Evolutionary conservation across 2,888 invertebrate genomes (phyloP).

Genomic region (Neoaliturus tenellus): DNA sequence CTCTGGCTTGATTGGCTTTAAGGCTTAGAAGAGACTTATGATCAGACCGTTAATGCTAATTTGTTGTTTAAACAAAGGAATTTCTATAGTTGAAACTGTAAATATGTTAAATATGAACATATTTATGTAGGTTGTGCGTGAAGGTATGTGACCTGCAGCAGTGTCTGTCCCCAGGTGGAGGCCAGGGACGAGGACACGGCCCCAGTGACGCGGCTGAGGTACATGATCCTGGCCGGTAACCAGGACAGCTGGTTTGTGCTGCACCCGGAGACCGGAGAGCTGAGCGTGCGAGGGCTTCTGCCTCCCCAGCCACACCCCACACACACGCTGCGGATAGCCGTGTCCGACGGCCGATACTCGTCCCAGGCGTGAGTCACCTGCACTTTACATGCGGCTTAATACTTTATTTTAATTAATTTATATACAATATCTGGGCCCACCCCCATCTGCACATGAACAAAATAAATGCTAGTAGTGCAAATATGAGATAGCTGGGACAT

Average conservation of each 20-base stretch:
- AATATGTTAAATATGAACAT: too few relatives aligned
- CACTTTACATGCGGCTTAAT: too few relatives aligned
- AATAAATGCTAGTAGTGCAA: too few relatives aligned
- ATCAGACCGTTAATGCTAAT: too few relatives aligned
- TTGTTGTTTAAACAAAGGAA: too few relatives aligned
- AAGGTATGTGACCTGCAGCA: constrained; percentile 44
- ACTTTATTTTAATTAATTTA: not conserved
- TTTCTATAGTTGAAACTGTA: too few relatives aligned
- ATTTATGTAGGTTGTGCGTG: too few relatives aligned
- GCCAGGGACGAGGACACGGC: constrained; percentile 85
- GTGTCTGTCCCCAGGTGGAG: constrained; percentile 67
- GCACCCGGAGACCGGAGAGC: constrained; percentile 79
- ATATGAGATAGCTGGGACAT: too few relatives aligned
- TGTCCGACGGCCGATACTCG: constrained; percentile 86
- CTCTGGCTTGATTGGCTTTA: too few relatives aligned
- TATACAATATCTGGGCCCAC: not conserved
- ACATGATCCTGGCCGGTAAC: constrained; percentile 90
- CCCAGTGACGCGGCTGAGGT: constrained; percentile 78
- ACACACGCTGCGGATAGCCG: constrained; percentile 79
- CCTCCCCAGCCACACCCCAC: constrained; percentile 73
- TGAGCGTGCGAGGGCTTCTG: constrained; percentile 79
- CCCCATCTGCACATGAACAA: too few relatives aligned
- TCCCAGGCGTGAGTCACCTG: constrained; percentile 61
- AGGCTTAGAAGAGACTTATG: too few relatives aligned
- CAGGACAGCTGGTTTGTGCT: constrained; percentile 83